Evolutionary conservation across 2,113 vertebrate genomes (phyloP).

Genomic region (Antechinus stuartii): DNA sequence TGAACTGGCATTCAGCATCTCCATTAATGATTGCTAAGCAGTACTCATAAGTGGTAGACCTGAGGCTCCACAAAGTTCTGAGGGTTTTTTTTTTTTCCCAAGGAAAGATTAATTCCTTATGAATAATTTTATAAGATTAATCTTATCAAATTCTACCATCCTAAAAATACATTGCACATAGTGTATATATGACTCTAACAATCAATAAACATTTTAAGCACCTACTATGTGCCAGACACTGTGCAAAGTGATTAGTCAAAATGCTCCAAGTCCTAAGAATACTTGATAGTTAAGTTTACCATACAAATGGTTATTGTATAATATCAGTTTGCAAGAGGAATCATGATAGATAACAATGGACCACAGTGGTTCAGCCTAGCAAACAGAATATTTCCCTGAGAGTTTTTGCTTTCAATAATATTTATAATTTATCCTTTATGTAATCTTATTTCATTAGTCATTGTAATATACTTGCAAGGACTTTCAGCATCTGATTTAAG

Average conservation of each 20-base stretch:
- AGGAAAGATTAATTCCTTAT: not conserved
- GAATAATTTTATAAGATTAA: not conserved
- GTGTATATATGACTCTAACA: not conserved
- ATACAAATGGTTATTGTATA: not conserved
- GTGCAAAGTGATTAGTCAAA: not conserved
- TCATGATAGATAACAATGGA: not conserved
- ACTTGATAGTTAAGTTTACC: not conserved
- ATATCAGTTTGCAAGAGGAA: not conserved
- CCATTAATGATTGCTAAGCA: not conserved
- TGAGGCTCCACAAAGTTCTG: not conserved
- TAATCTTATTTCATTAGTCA: not conserved
- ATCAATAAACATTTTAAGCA: not conserved
- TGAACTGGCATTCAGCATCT: not conserved
- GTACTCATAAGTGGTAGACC: not conserved
- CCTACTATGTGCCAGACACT: not conserved
- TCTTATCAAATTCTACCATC: not conserved
- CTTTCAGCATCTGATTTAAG: not conserved
- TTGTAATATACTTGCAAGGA: too few relatives aligned
- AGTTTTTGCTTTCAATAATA: not conserved
- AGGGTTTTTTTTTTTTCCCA: not conserved
- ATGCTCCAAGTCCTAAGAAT: not conserved
- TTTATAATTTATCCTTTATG: not conserved
- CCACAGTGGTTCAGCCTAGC: not conserved
- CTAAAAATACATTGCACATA: not conserved
- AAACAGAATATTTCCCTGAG: not conserved